Conservation (phyloP, 1,140 invertebrate genomes). For the Paraescarpia echinospica region DNA sequence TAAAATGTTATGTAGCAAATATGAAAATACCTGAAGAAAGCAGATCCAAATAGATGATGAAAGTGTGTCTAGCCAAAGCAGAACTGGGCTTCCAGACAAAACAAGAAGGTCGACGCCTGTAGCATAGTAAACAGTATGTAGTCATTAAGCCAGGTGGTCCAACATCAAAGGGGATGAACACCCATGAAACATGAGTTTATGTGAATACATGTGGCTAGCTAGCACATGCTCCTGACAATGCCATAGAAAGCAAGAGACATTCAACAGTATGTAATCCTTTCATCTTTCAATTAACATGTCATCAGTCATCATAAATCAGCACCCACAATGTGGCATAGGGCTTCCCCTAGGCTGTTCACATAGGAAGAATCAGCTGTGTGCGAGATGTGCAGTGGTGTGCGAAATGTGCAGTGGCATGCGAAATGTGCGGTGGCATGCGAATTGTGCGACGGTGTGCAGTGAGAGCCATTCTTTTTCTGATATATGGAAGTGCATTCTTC, state of each 20-base stretch:
- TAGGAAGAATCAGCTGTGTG: background rate
- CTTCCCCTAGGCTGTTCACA: background rate
- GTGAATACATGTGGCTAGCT: background rate
- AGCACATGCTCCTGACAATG: background rate
- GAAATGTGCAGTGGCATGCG: background rate
- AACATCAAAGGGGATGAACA: background rate
- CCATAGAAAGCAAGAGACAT: background rate
- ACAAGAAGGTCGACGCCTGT: background rate
- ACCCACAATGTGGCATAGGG: background rate
- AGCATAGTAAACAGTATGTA: background rate
- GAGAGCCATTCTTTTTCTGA: background rate
- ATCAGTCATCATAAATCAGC: background rate
- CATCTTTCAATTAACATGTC: background rate
- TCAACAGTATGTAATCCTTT: background rate
- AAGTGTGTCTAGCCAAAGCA: background rate
- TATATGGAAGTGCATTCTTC: background rate
- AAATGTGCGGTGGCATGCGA: background rate
- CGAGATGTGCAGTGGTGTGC: background rate
- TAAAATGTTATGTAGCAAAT: background rate
- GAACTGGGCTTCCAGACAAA: background rate
- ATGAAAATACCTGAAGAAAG: background rate
- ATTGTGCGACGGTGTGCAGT: background rate
- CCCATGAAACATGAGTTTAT: background rate
- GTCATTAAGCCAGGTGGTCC: background rate
- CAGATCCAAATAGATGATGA: background rate